Conservation (phyloP, 2,888 invertebrate species). For the Busseola fusca region DNA sequence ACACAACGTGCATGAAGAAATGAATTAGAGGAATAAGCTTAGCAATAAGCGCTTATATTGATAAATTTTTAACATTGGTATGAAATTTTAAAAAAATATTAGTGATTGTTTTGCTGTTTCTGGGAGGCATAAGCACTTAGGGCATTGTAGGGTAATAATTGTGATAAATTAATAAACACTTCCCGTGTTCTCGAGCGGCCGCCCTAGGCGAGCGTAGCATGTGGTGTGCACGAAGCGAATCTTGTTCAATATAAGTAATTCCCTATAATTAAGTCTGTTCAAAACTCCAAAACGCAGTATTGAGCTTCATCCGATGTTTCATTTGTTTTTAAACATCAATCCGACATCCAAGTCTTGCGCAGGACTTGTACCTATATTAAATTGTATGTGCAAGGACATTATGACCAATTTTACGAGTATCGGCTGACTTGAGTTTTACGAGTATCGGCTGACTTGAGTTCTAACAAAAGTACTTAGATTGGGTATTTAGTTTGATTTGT, state of each 20-base stretch:
- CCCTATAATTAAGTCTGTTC: neutral
- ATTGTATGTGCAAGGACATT: conserved; percentile 6
- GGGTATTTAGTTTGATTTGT: too few relatives aligned
- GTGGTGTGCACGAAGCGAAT: neutral
- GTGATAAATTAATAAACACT: neutral
- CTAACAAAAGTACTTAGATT: neutral
- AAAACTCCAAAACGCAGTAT: conserved; percentile 3
- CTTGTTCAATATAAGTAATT: neutral
- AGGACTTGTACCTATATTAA: neutral
- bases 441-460: neutral
- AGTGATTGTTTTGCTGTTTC: too few relatives aligned
- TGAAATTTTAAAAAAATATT: too few relatives aligned
- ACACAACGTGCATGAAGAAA: too few relatives aligned
- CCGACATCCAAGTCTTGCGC: conserved; percentile 2
- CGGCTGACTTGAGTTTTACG: neutral
- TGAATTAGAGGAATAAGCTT: too few relatives aligned
- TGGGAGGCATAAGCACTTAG: neutral
- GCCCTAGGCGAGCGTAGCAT: neutral
- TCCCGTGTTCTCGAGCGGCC: neutral
- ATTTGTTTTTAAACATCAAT: conserved; percentile 26
- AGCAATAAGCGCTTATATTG: too few relatives aligned
- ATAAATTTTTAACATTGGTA: too few relatives aligned
- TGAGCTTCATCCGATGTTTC: neutral
- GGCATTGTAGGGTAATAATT: neutral
- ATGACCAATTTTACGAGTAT: conserved; percentile 12